Evolutionary conservation across 2,888 invertebrate species (phyloP).

Genomic region (Troides oblongomaculatus): DNA sequence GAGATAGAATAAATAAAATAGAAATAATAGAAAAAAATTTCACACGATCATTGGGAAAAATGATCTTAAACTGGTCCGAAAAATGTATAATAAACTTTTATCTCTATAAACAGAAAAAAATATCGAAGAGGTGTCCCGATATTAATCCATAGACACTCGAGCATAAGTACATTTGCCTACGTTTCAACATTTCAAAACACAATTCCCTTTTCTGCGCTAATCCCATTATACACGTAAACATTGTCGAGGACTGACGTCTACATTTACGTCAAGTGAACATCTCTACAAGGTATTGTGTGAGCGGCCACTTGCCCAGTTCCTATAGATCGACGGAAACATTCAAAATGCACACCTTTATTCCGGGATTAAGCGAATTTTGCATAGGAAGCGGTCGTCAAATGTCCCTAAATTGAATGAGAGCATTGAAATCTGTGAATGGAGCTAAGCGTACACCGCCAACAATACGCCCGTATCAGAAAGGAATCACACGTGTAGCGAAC

Average conservation of each 20-base stretch:
- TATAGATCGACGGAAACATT: constrained; percentile 66
- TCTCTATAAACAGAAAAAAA: neutral
- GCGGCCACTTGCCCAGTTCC: constrained; percentile 43
- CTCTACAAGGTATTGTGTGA: constrained; percentile 39
- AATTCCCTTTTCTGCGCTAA: constrained; percentile 58
- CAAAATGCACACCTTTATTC: constrained; percentile 67
- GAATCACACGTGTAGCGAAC: constrained; percentile 71
- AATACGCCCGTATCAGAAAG: constrained; percentile 58
- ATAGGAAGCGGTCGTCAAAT: constrained; percentile 75
- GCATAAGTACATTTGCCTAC: constrained; percentile 22
- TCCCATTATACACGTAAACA: constrained; percentile 74
- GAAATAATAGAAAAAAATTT: neutral
- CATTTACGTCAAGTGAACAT: constrained; percentile 67
- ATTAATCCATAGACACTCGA: constrained; percentile 14
- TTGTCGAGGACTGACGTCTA: constrained; percentile 57
- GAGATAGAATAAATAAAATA: too few species aligned
- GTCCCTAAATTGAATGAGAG: constrained; percentile 53
- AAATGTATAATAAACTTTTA: neutral
- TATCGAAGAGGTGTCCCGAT: constrained; percentile 8
- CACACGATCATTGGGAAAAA: neutral
- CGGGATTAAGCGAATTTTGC: constrained; percentile 76
- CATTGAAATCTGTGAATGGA: constrained; percentile 59
- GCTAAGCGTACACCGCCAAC: constrained; percentile 51
- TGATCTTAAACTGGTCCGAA: neutral
- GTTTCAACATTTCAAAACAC: constrained; percentile 35